These are phyloP conservation scores for human (Homo sapiens) DNA, from an alignment of 2,113 vertebrate species.

Conservation along the genomic window DNA sequence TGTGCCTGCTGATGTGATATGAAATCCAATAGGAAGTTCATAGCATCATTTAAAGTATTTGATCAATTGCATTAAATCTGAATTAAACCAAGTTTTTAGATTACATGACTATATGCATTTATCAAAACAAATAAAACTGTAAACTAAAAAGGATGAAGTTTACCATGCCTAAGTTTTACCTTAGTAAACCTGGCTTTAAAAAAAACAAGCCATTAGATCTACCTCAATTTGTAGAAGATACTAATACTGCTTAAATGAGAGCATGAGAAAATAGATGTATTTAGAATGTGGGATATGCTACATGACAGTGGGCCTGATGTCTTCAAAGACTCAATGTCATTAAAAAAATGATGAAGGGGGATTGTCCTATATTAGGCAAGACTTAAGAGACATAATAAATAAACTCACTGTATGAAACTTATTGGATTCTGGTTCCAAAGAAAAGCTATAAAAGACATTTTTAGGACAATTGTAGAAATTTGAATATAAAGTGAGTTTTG, in stretches of 20 bases:
- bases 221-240: slow-evolving; percentile 9
- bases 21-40: background rate
- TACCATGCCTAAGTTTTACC: background rate
- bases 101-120: background rate
- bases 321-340: background rate
- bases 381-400: background rate
- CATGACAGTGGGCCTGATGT: slow-evolving; percentile 4
- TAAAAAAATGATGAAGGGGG: background rate
- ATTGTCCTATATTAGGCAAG: background rate
- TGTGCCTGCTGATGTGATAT: background rate
- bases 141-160: background rate
- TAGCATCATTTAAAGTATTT: slow-evolving; percentile 3
- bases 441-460: slow-evolving; percentile 20
- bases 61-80: background rate
- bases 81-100: slow-evolving; percentile 35
- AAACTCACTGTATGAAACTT: background rate
- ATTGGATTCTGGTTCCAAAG: background rate
- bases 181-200: background rate
- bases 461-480: slow-evolving; percentile 42
- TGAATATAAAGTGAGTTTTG: slow-evolving; percentile 47
- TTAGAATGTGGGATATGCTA: background rate
- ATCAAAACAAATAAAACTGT: slow-evolving; percentile 15
- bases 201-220: background rate
- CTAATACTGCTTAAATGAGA: background rate
- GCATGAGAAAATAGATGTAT: background rate